These are phyloP conservation scores for Lates japonicus DNA, from an alignment of 2,797 vertebrate species.

Conservation along the genomic window DNA sequence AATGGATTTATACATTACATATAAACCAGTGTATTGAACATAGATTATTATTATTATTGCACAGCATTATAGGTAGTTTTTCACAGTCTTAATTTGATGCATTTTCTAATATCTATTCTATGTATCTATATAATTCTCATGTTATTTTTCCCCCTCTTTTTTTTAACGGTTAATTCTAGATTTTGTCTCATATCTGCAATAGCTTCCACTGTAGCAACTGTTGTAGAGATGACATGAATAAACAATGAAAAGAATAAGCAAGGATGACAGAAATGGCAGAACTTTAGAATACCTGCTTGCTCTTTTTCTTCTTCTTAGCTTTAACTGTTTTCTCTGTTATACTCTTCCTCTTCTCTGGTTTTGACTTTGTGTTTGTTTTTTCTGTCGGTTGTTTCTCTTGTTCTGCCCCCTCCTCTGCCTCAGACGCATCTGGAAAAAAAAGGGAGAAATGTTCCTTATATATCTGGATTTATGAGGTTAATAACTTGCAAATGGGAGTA, in stretches of 20 bases:
- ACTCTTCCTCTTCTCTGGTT: constrained; percentile 77
- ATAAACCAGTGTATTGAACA: background rate
- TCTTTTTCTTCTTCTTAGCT: constrained; percentile 78
- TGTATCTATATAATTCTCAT: background rate
- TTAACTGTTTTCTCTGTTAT: constrained; percentile 55
- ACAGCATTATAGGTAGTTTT: background rate
- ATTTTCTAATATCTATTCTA: background rate
- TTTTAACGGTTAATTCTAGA: background rate
- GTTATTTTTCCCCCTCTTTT: no score
- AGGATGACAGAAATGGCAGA: background rate
- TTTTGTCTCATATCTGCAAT: background rate
- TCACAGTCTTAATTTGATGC: background rate
- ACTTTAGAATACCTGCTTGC: constrained; percentile 63
- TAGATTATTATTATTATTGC: background rate
- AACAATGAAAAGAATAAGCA: background rate
- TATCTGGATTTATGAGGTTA: constrained; percentile 2
- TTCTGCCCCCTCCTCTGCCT: constrained; percentile 58
- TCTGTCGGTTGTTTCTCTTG: constrained; percentile 39
- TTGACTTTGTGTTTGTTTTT: constrained; percentile 43
- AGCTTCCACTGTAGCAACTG: background rate
- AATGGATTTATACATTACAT: background rate
- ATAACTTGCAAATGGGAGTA: constrained; percentile 9
- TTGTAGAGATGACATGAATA: background rate
- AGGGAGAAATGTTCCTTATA: constrained; percentile 2
- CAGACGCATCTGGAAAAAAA: constrained; percentile 63